Evolutionary conservation across 2,888 invertebrate genomes (phyloP), one percentile per base, ranked within the genome.

Genomic region (Hyles lineata): DNA sequence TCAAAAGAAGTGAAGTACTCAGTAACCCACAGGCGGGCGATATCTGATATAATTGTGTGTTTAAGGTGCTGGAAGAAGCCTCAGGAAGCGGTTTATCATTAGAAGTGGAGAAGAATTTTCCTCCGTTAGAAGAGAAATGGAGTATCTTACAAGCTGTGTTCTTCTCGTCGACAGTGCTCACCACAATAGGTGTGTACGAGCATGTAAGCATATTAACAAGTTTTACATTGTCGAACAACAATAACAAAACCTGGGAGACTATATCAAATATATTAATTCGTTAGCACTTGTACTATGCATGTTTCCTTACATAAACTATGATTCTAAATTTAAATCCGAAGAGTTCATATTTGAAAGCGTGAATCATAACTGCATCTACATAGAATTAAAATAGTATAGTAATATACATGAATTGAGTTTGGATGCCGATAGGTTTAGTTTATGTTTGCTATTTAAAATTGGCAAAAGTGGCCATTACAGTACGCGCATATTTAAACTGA

Each of bases 161-260:
- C 92, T 98, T 98, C 88, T 97, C 98, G 19, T 98, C 98, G 43
- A 98, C 98, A 71, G 98, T 98, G 81, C 96, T 98, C 86, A 98
- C 98, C 73, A 98, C 98, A 72, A 98, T 98, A 91, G 98, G 98
- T 98, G 95, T 91, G 93, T 93, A 93, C 84, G 84, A 88, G 75
- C 89, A 92, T 92, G 93, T 93, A 94, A 94, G 93, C 93, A 93
- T 89, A 84, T 25, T 67, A 50, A 63, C 17, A 63, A 63, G 63
- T 60, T 72, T 72, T 72, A 63, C 29, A 63, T 55, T 58, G 50
- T 62, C 19, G 70, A 52, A 23, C 50, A n/a, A 71, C 61, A 55
- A 6, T 55, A 62, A 62, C 35, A 32, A 2, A 32, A 63, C 4
- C 43, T 63, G 63, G 35, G 35, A 43, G 15, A 21, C 5, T n/a